These are phyloP conservation scores for Spilosoma lubricipeda DNA, from an alignment of 2,888 invertebrate species.

Conservation along the genomic window DNA sequence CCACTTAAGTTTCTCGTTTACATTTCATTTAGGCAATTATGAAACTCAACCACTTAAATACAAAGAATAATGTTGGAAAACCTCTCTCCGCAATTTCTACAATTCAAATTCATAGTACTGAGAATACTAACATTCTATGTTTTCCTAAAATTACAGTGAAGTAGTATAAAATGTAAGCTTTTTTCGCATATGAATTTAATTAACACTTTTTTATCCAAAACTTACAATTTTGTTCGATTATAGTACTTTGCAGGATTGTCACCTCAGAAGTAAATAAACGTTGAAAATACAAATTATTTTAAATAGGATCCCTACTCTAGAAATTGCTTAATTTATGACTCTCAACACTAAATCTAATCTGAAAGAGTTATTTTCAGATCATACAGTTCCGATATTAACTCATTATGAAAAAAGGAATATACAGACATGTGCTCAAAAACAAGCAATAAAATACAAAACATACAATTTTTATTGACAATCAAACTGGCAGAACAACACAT, in stretches of 20 bases:
- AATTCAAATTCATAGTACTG: too few species aligned
- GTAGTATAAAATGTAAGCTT: too few species aligned
- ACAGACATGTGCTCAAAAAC: too few species aligned
- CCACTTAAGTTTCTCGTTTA: background rate
- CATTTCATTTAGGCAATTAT: background rate
- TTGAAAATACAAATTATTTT: background rate
- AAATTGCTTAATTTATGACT: background rate
- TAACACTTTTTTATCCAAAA: too few species aligned
- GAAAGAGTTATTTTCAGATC: background rate
- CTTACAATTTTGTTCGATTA: too few species aligned
- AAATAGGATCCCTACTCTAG: background rate
- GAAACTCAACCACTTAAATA: background rate
- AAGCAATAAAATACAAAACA: conserved; percentile 24
- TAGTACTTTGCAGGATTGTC: background rate
- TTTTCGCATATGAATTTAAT: too few species aligned
- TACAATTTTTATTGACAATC: conserved; percentile 28
- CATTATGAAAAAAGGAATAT: background rate
- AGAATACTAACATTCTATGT: background rate
- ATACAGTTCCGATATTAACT: background rate
- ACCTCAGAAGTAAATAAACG: background rate
- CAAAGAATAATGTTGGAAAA: too few species aligned
- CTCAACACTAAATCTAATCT: background rate
- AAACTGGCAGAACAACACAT: conserved; percentile 16
- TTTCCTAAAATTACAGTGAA: too few species aligned
- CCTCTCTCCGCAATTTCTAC: too few species aligned